Evolutionary conservation across 2,113 vertebrate genomes (phyloP).

Genomic region (Vanacampus margaritifer): DNA sequence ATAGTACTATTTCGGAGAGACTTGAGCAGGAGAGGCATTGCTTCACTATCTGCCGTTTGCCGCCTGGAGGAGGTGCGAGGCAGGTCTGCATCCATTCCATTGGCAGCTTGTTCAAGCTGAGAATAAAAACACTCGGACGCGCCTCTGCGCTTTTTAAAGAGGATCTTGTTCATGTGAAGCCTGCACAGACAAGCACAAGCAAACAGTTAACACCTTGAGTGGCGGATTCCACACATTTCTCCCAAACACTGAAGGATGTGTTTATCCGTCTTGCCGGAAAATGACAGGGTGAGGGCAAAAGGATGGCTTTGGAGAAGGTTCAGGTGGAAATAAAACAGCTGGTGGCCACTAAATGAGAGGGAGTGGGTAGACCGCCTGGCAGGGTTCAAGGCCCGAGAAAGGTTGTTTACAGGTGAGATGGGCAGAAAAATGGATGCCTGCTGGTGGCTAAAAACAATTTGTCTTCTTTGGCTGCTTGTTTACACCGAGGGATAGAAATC

Average conservation of each 20-base stretch:
- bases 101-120: conserved; percentile 19
- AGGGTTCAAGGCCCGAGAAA: conserved; percentile 21
- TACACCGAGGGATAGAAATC: neutral
- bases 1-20: conserved; percentile 63
- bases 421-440: neutral
- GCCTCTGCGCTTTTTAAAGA: conserved; percentile 31
- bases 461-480: neutral
- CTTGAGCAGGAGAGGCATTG: conserved; percentile 49
- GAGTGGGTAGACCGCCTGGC: conserved; percentile 19
- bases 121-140: conserved; percentile 18
- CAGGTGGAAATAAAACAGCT: conserved; percentile 74
- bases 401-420: neutral
- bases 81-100: conserved; percentile 50
- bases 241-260: conserved; percentile 56
- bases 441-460: conserved; percentile 14
- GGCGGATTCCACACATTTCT: conserved; percentile 66
- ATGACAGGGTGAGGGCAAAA: conserved; percentile 56
- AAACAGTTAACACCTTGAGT: conserved; percentile 25
- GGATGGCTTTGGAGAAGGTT: conserved; percentile 22
- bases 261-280: conserved; percentile 56
- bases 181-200: conserved; percentile 11
- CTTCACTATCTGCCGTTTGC: conserved; percentile 58
- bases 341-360: conserved; percentile 38
- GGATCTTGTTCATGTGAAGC: conserved; percentile 42
- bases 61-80: conserved; percentile 55